phyloP scores from a whole-genome alignment of 2,797 vertebrate species.

The Acestrorhynchus altus region DNA sequence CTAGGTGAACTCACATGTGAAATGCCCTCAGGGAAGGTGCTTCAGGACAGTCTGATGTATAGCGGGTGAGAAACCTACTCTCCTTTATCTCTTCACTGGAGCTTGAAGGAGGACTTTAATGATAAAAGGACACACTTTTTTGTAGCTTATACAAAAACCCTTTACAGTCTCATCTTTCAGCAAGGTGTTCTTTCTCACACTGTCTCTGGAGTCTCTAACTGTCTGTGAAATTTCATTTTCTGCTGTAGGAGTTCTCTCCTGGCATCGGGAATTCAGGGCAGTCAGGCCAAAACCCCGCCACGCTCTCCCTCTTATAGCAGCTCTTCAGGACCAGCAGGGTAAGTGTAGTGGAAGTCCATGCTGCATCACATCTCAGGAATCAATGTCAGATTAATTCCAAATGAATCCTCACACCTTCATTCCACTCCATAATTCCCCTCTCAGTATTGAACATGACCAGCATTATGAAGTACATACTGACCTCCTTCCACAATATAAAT shows the following conservation, averaged over 20 bases:
- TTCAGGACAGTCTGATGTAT: conserved; percentile 93
- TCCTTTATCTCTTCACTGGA: not conserved
- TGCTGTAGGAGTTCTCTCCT: conserved; percentile 84
- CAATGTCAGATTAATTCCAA: too few relatives aligned
- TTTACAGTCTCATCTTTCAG: not conserved
- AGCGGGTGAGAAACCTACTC: conserved; percentile 84
- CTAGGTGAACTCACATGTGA: conserved; percentile 88
- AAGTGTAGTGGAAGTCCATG: too few relatives aligned
- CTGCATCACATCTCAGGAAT: not conserved
- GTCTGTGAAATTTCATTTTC: conserved; percentile 1
- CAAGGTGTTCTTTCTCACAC: not conserved
- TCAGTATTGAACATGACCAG: not conserved
- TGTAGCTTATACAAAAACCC: conserved; percentile 1
- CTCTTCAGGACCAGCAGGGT: conserved; percentile 88
- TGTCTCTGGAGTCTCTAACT: too few relatives aligned
- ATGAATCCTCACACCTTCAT: not conserved
- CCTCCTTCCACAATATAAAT: not conserved
- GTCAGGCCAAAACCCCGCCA: conserved; percentile 86
- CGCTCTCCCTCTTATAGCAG: conserved; percentile 87
- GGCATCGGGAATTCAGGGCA: conserved; percentile 84
- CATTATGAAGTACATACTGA: not conserved
- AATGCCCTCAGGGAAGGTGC: conserved; percentile 79
- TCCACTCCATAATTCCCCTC: not conserved
- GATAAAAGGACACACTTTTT: not conserved
- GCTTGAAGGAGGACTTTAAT: not conserved